A percentile compares a stretch with the other conserved stretches of the same genome.
phyloP scores from a whole-genome alignment of 2,888 invertebrate genomes.

The Lasioglossum zephyrum region DNA sequence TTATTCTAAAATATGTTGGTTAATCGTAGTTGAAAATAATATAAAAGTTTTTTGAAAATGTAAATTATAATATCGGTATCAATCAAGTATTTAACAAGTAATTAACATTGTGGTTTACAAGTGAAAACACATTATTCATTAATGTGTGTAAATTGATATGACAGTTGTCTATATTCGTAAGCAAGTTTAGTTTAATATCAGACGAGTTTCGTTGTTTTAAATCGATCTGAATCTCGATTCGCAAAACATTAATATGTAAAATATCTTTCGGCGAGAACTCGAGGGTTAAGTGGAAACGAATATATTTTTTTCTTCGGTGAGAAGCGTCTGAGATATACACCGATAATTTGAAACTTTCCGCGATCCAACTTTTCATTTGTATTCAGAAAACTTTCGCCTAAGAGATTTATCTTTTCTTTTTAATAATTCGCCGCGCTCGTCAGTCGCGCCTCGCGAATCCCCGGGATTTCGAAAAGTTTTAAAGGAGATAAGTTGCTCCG shows the following conservation, averaged over 20 bases:
- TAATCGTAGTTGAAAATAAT: not conserved
- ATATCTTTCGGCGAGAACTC: not conserved
- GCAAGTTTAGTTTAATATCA: not conserved
- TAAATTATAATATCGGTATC: not conserved
- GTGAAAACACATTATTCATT: not conserved
- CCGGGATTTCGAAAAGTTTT: conserved; percentile 18
- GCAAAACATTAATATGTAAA: not conserved
- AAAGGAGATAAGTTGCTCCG: conserved; percentile 10
- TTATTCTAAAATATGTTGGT: not conserved
- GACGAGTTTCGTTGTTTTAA: not conserved
- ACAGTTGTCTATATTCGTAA: not conserved
- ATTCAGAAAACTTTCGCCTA: not conserved
- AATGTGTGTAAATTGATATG: not conserved
- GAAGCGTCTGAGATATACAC: not conserved
- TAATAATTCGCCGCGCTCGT: conserved; percentile 1
- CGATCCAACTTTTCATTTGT: not conserved
- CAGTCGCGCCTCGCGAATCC: not conserved
- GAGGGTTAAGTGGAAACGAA: not conserved
- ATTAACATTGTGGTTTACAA: not conserved
- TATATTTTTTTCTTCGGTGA: not conserved
- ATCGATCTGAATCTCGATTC: not conserved
- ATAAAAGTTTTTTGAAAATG: too few relatives aligned
- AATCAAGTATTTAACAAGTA: not conserved
- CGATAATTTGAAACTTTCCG: conserved; percentile 9
- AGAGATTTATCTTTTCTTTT: conserved; percentile 12